phyloP scores from a whole-genome alignment of 2,113 vertebrate species.

The Eubucco bourcierii region DNA sequence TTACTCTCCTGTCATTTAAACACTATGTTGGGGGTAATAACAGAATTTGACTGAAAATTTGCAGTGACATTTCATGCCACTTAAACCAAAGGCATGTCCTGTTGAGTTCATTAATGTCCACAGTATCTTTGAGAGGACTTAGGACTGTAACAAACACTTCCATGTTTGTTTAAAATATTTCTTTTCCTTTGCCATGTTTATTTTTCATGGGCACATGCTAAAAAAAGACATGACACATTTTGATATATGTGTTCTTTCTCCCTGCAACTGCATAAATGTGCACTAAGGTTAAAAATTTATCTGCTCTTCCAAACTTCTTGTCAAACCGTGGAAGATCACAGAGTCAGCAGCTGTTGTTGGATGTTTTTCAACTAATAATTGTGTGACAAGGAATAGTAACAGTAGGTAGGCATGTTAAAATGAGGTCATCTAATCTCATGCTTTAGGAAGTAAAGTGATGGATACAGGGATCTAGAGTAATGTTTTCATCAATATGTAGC shows the following conservation, averaged over 20 bases:
- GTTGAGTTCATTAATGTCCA: background rate
- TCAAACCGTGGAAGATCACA: background rate
- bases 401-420: conserved; percentile 12
- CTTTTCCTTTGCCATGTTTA: background rate
- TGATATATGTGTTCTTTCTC: background rate
- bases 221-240: background rate
- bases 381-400: background rate
- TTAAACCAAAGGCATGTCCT: background rate
- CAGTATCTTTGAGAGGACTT: background rate
- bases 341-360: background rate
- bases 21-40: accelerated
- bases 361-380: background rate
- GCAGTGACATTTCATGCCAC: background rate
- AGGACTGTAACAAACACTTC: background rate
- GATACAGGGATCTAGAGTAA: background rate
- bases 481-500: background rate
- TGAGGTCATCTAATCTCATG: conserved; percentile 18
- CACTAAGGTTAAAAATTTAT: background rate
- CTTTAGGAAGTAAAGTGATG: conserved; percentile 15
- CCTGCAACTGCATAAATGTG: background rate
- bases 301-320: background rate
- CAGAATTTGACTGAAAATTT: background rate
- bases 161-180: background rate
- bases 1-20: background rate
- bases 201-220: background rate